Evolutionary conservation across 2,113 vertebrate genomes (phyloP).

Genomic region (Egretta garzetta): DNA sequence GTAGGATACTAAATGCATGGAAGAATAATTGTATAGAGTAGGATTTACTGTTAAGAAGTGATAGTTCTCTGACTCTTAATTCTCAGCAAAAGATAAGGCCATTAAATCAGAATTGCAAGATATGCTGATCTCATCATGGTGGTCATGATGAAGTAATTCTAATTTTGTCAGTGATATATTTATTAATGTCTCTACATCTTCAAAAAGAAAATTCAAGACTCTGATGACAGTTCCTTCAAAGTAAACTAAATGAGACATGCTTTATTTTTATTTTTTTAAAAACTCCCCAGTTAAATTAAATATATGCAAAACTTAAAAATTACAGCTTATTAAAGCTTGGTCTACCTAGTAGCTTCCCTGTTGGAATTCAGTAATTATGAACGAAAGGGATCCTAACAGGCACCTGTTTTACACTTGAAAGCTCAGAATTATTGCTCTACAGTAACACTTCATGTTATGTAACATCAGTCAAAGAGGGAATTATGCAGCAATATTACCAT

Average conservation of each 20-base stretch:
- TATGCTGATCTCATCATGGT: background rate
- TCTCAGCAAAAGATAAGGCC: background rate
- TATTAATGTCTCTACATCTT: background rate
- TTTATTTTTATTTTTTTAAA: background rate
- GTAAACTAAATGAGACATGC: background rate
- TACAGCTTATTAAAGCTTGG: conserved; percentile 19
- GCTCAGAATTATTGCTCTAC: background rate
- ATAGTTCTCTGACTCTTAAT: background rate
- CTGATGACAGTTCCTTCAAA: background rate
- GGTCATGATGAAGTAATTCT: background rate
- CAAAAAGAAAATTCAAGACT: background rate
- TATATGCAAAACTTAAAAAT: conserved; percentile 25
- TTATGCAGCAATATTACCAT: background rate
- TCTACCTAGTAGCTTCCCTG: conserved; percentile 12
- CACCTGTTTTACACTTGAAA: conserved; percentile 51
- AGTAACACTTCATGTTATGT: background rate
- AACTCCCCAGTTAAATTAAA: background rate
- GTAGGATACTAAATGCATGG: background rate
- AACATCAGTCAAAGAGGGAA: background rate
- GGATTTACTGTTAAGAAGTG: background rate
- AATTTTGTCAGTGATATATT: background rate
- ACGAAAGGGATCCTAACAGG: background rate
- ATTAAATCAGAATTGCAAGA: background rate
- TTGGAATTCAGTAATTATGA: conserved; percentile 35
- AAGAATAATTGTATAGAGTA: background rate